A percentile compares a stretch with the other conserved stretches of the same genome.
Evolutionary conservation across 1,140 invertebrate species (phyloP).

Genomic region (Drosophila paulistorum): DNA sequence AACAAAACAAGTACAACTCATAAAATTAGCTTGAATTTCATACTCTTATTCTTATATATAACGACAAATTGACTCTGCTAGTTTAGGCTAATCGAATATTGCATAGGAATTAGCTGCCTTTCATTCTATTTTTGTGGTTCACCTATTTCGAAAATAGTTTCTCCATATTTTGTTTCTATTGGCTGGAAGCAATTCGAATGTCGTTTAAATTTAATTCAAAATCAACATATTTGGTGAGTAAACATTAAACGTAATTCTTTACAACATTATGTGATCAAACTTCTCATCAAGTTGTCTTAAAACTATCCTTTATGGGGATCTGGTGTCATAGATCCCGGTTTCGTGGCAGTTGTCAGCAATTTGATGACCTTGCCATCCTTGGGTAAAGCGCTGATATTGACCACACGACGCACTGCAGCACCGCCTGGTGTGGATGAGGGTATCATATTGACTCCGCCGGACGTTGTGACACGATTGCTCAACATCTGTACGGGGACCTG

Average conservation of each 20-base stretch:
- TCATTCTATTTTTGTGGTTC: too few species aligned
- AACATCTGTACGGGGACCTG: constrained; percentile 60
- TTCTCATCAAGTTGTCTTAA: background rate
- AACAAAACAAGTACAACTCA: too few species aligned
- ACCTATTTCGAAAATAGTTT: too few species aligned
- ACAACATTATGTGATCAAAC: background rate
- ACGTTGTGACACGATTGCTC: constrained; percentile 39
- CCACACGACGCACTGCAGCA: constrained; percentile 53
- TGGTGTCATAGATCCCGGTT: background rate
- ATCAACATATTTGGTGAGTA: constrained; percentile 29
- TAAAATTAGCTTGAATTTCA: too few species aligned
- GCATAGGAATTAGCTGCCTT: too few species aligned
- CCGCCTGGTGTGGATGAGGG: constrained; percentile 42
- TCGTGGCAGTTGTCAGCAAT: constrained; percentile 23
- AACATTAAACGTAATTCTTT: constrained; percentile 16
- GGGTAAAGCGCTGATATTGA: constrained; percentile 49
- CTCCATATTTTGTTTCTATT: background rate
- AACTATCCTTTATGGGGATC: background rate
- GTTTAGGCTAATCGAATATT: too few species aligned
- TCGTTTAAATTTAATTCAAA: constrained; percentile 22
- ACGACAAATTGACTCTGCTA: too few species aligned
- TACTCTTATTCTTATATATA: too few species aligned
- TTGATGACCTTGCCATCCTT: constrained; percentile 58
- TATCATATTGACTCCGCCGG: background rate
- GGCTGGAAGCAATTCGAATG: constrained; percentile 1